phyloP scores from a whole-genome alignment of 92 coral and sea anemone species.

The Chrysogorgia sp. region DNA sequence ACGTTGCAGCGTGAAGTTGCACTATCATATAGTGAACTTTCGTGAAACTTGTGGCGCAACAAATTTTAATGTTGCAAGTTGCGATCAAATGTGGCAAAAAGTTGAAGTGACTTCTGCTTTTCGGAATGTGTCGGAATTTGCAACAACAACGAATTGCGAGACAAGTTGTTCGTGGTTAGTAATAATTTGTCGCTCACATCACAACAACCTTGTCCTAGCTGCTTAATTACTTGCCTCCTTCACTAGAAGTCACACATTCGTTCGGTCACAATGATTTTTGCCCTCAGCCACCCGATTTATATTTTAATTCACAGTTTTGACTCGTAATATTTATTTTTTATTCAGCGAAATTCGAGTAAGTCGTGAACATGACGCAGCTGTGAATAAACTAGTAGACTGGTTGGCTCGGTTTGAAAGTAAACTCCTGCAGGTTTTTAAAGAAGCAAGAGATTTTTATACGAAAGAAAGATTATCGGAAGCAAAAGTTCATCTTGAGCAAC shows the following conservation, averaged over 20 bases:
- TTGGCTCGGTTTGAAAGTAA: conserved; percentile 82
- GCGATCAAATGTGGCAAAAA: too few relatives aligned
- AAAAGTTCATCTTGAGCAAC: conserved; percentile 69
- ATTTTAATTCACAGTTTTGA: background rate
- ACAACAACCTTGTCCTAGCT: too few relatives aligned
- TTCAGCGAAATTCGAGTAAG: conserved; percentile 81
- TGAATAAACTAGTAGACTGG: conserved; percentile 90
- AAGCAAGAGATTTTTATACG: conserved; percentile 80
- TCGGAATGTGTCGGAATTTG: too few relatives aligned
- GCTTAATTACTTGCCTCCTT: too few relatives aligned
- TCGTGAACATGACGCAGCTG: conserved; percentile 87
- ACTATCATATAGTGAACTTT: too few relatives aligned
- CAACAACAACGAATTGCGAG: too few relatives aligned
- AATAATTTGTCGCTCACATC: too few relatives aligned
- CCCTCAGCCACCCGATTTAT: background rate
- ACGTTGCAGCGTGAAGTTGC: too few relatives aligned
- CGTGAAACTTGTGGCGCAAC: too few relatives aligned
- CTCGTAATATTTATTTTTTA: background rate
- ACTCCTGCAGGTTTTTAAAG: conserved; percentile 66
- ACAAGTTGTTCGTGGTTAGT: too few relatives aligned
- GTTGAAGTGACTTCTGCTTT: too few relatives aligned
- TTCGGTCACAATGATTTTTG: background rate
- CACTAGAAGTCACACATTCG: background rate
- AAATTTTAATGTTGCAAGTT: too few relatives aligned
- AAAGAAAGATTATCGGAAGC: conserved; percentile 94